A percentile compares a stretch with the other conserved stretches of the same genome.
Evolutionary conservation across 2,113 vertebrate genomes (phyloP).

Genomic region (Microcebus lehilahytsara): DNA sequence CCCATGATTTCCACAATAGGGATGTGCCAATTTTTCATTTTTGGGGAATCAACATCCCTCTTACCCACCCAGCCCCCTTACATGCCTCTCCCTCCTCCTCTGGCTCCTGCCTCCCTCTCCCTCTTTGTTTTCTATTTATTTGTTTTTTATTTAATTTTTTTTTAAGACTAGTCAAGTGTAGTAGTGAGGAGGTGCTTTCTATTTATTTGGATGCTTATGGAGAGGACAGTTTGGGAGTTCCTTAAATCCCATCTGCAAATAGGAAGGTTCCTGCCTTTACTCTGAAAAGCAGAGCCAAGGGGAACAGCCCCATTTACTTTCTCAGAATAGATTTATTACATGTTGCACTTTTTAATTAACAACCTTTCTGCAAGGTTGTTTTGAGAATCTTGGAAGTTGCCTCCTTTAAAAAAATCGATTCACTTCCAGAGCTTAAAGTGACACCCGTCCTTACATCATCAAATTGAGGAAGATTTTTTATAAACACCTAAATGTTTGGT

Average conservation of each 20-base stretch:
- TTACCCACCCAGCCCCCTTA: rapidly evolving
- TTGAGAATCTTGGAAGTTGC: background rate
- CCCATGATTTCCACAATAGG: background rate
- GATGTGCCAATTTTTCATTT: background rate
- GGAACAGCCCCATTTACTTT: background rate
- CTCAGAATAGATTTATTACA: background rate
- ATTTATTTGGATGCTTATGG: background rate
- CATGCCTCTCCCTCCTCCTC: background rate
- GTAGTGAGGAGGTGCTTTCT: background rate
- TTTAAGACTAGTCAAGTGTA: too few relatives aligned
- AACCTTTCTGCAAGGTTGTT: background rate
- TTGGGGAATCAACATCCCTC: background rate
- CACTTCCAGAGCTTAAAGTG: background rate
- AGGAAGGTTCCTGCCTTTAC: background rate
- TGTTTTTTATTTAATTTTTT: background rate
- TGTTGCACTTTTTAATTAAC: background rate
- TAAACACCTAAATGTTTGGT: background rate
- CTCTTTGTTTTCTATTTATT: background rate
- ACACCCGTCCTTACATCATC: background rate
- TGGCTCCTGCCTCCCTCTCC: background rate
- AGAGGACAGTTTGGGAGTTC: background rate
- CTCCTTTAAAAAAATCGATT: background rate
- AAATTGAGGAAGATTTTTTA: background rate
- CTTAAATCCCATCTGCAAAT: background rate
- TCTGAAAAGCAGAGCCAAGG: background rate